Percentiles rank a stretch among this genome's conserved stretches.
Conservation (phyloP, 1,140 invertebrate genomes). For the Triops longicaudatus region DNA sequence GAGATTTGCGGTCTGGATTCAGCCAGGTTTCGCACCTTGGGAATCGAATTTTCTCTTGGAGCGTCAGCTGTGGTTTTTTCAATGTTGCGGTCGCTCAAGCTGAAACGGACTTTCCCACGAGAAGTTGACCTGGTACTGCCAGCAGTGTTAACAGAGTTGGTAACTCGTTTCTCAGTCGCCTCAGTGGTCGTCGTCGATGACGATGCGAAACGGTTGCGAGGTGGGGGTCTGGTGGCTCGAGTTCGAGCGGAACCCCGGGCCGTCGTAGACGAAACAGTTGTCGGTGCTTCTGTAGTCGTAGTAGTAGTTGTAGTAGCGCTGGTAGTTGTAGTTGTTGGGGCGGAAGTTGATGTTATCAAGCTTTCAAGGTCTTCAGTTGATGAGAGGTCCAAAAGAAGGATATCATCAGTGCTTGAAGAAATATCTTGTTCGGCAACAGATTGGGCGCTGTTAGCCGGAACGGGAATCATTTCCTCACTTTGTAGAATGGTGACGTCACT, state of each 20-base stretch:
- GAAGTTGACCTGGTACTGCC: constrained; percentile 1
- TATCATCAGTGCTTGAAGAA: not conserved
- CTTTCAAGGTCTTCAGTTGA: not conserved
- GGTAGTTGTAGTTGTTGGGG: constrained; percentile 11
- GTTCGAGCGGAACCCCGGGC: not conserved
- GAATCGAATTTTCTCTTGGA: not conserved
- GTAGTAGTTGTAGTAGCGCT: constrained; percentile 21
- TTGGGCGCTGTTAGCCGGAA: not conserved
- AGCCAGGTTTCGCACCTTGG: not conserved
- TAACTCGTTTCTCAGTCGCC: not conserved
- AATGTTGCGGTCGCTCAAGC: not conserved
- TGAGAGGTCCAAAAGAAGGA: not conserved
- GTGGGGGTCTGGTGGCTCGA: not conserved
- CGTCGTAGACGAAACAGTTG: not conserved
- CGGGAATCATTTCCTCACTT: not conserved
- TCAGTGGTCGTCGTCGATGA: constrained; percentile 13
- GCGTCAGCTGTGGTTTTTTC: not conserved
- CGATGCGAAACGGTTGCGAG: not conserved
- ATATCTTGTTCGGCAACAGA: not conserved
- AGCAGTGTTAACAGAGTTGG: not conserved
- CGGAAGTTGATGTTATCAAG: not conserved
- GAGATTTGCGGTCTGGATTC: not conserved
- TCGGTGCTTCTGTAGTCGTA: constrained; percentile 18
- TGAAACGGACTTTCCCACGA: not conserved
- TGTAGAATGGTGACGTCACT: not conserved